Evolutionary conservation across 1,140 invertebrate species (phyloP), one percentile per base, ranked within the genome.

Genomic region (Drosophila busckii): DNA sequence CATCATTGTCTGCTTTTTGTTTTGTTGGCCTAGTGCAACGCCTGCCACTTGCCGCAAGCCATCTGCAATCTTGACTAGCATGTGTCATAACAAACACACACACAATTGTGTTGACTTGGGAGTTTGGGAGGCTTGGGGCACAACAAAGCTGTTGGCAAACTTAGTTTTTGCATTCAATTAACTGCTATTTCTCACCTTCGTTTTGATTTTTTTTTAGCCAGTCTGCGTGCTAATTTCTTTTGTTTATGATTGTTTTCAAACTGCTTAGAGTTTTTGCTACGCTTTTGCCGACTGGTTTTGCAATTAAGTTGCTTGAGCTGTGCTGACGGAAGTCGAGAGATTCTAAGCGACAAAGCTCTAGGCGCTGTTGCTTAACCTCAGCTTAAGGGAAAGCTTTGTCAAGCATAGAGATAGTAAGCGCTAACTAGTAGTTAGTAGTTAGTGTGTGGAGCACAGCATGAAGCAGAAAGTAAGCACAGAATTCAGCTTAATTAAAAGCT

Each of bases 101-200:
- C 22, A 28, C 19, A 34, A 10, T n/a, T 29, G 8, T 17, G 20
- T 10, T 25, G 25, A 20, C 31, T 40, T n/a, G 19, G 41, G 22
- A 32, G n/a, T n/a, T n/a, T n/a, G n/a, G n/a, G n/a, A n/a, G n/a
- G n/a, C n/a, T n/a, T n/a, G n/a, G n/a, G n/a, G n/a, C n/a, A n/a
- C n/a, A n/a, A n/a, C n/a, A n/a, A n/a, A n/a, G n/a, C n/a, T n/a
- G n/a, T n/a, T 22, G 50, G 55, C 49, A 55, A 48, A 23, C 26
- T 54, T 65, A 63, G 50, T 26, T 37, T 80, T 80, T 82, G 73
- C 75, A 82, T 80, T 82, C 64, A 80, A 82, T 82, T 80, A 80
- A 63, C 75, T 61, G 60, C 63, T 73, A 52, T 65, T 80, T 73
- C 68, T 78, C 73, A 80, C 68, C 59, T 73, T 62, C 73, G 15